A percentile compares a stretch with the other conserved stretches of the same genome.
These are phyloP conservation scores for Ptychadena robeensis DNA, from an alignment of 2,797 vertebrate genomes.

Conservation along the genomic window DNA sequence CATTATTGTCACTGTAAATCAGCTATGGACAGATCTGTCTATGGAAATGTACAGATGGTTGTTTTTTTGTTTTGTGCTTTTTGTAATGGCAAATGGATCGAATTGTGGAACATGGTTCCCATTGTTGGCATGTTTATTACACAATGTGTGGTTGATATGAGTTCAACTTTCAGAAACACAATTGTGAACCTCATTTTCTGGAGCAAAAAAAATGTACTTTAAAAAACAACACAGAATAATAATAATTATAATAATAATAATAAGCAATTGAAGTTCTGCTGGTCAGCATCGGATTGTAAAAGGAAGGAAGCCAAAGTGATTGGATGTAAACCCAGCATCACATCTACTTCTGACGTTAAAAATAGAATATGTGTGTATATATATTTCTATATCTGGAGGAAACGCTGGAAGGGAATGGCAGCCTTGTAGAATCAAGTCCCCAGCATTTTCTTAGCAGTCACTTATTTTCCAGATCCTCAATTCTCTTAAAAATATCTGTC, in stretches of 20 bases:
- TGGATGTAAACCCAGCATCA: slow-evolving; percentile 64
- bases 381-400: slow-evolving; percentile 75
- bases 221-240: slow-evolving; percentile 16
- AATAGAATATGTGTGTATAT: slow-evolving; percentile 72
- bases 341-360: slow-evolving; percentile 71
- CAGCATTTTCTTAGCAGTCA: slow-evolving; percentile 72
- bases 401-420: slow-evolving; percentile 71
- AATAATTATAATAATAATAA: too few relatives aligned
- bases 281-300: slow-evolving; percentile 4
- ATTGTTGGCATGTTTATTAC: background rate
- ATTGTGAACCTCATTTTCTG: background rate
- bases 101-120: background rate
- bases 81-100: slow-evolving; percentile 6
- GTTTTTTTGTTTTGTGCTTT: slow-evolving; percentile 12
- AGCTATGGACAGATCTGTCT: slow-evolving; percentile 58
- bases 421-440: slow-evolving; percentile 70
- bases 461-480: slow-evolving; percentile 60
- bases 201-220: slow-evolving; percentile 14
- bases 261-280: background rate
- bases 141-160: slow-evolving; percentile 9
- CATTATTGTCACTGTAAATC: background rate
- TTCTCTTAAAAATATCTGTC: slow-evolving; percentile 72
- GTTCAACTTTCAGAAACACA: background rate
- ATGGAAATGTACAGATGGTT: slow-evolving; percentile 81
- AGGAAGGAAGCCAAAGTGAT: slow-evolving; percentile 1